Evolutionary conservation across 2,797 vertebrate species (phyloP).

Genomic region (Botia almorhae): DNA sequence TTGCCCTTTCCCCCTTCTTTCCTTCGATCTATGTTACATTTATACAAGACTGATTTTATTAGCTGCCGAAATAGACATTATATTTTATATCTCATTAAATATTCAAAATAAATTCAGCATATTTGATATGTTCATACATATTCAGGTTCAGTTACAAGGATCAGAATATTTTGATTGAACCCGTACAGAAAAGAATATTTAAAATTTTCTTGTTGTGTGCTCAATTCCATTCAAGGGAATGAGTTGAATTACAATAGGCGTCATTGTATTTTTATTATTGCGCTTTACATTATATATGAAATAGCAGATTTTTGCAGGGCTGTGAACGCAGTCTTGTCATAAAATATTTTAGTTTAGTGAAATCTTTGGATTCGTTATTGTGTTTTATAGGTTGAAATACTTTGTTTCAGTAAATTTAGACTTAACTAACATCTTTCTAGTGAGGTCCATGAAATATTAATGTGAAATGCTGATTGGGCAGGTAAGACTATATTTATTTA

Average conservation of each 20-base stretch:
- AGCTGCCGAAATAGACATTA: conserved; percentile 83
- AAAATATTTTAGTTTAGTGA: conserved; percentile 48
- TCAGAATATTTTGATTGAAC: conserved; percentile 86
- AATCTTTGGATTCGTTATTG: conserved; percentile 36
- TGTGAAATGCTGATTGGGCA: conserved; percentile 50
- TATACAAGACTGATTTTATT: conserved; percentile 84
- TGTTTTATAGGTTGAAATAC: conserved; percentile 48
- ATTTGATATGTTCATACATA: conserved; percentile 86
- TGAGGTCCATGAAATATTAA: conserved; percentile 53
- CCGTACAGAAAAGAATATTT: conserved; percentile 78
- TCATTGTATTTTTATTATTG: conserved; percentile 74
- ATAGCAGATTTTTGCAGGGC: conserved; percentile 68
- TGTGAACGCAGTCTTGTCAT: conserved; percentile 33
- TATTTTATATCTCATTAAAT: conserved; percentile 88
- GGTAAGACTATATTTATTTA: conserved; percentile 56
- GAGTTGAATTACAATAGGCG: conserved; percentile 85
- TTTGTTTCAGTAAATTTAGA: conserved; percentile 48
- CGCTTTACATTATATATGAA: conserved; percentile 71
- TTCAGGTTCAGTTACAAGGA: conserved; percentile 83
- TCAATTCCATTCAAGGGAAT: conserved; percentile 81
- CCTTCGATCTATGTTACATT: conserved; percentile 80
- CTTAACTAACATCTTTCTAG: conserved; percentile 52
- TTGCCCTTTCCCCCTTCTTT: conserved; percentile 52
- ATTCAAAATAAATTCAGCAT: conserved; percentile 87
- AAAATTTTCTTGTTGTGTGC: conserved; percentile 80